phyloP scores from a whole-genome alignment of 2,113 vertebrate species.

The Mustelus asterias region DNA sequence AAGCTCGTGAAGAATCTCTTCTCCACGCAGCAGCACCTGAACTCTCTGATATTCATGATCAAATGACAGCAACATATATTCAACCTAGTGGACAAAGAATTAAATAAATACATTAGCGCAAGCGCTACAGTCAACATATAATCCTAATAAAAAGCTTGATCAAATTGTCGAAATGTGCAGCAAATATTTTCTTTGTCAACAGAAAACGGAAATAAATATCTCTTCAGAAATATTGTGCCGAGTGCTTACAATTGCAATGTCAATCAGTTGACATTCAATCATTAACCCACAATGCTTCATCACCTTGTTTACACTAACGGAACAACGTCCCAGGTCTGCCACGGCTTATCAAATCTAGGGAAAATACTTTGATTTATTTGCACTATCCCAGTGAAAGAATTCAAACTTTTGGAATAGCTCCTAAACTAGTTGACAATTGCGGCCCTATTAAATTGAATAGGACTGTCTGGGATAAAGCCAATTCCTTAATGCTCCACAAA shows the following conservation, averaged over 20 bases:
- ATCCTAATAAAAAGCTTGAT: conserved; percentile 41
- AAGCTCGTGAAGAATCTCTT: conserved; percentile 76
- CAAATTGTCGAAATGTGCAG: conserved; percentile 43
- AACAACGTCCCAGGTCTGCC: not conserved
- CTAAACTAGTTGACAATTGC: not conserved
- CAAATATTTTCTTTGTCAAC: conserved; percentile 41
- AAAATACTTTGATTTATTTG: not conserved
- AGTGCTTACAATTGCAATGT: not conserved
- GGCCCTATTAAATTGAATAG: not conserved
- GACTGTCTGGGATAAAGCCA: not conserved
- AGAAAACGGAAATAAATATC: conserved; percentile 40
- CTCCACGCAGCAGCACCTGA: conserved; percentile 66
- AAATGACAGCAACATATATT: conserved; percentile 91
- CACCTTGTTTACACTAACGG: no score
- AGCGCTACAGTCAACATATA: not conserved
- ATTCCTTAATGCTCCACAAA: not conserved
- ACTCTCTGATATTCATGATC: conserved; percentile 83
- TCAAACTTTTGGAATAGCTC: not conserved
- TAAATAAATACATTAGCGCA: not conserved
- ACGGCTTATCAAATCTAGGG: not conserved
- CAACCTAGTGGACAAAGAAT: conserved; percentile 66
- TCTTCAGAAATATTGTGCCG: conserved; percentile 39
- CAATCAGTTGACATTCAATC: not conserved
- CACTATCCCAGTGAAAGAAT: not conserved
- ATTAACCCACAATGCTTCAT: not conserved